Conservation (phyloP, 2,113 vertebrate genomes). For the Zapornia atra region DNA sequence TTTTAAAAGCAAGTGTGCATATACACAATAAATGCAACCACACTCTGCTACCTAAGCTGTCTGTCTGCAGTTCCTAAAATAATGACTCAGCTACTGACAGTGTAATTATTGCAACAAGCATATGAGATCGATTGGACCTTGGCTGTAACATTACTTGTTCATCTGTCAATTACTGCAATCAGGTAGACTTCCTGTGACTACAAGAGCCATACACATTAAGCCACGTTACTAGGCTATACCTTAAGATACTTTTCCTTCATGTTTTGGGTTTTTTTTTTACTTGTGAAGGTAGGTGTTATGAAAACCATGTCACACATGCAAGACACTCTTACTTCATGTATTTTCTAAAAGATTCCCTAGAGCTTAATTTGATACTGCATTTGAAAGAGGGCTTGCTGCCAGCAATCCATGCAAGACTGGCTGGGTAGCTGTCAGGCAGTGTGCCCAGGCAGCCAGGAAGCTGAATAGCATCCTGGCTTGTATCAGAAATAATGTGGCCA, state of each 20-base stretch:
- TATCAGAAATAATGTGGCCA: no score
- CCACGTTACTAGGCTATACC: background rate
- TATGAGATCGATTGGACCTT: background rate
- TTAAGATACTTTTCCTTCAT: background rate
- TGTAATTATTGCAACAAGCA: background rate
- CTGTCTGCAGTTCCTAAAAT: background rate
- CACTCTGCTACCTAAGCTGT: background rate
- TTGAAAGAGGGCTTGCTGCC: background rate
- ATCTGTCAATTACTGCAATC: background rate
- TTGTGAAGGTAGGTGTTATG: background rate
- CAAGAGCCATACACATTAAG: background rate
- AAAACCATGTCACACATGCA: accelerated
- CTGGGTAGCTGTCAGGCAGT: no score
- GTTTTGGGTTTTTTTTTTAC: background rate
- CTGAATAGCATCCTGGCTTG: no score
- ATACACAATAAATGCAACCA: background rate
- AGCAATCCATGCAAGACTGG: background rate
- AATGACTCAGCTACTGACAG: background rate
- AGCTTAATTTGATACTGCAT: background rate
- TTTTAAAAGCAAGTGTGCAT: background rate
- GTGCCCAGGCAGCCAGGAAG: no score
- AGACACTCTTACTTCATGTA: background rate
- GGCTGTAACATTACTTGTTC: background rate
- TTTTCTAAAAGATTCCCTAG: background rate
- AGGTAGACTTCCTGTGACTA: background rate